These are phyloP conservation scores for Drosophila prostipennis DNA, from an alignment of 2,888 invertebrate genomes.

Conservation along the genomic window DNA sequence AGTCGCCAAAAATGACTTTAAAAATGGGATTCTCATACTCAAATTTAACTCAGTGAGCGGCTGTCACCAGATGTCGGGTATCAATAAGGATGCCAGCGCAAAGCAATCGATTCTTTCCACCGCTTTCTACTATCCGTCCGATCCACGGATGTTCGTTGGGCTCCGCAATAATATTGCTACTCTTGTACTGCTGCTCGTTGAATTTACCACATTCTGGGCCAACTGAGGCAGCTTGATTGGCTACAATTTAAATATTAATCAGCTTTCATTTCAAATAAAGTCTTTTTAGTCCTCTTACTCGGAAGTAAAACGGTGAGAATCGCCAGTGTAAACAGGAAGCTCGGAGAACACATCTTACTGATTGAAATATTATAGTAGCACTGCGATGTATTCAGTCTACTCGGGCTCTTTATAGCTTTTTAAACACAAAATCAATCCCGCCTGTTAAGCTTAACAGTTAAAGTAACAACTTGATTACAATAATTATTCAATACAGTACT, in stretches of 20 bases:
- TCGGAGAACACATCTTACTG: neutral
- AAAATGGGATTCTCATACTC: accelerated
- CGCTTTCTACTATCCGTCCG: neutral
- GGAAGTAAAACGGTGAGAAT: neutral
- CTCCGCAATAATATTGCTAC: neutral
- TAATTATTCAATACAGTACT: too few species aligned
- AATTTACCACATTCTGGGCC: slow-evolving; percentile 19
- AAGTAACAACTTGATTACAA: too few species aligned
- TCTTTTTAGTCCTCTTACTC: neutral
- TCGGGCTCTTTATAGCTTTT: too few species aligned
- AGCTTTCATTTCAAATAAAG: neutral
- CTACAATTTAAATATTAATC: neutral
- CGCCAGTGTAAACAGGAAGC: neutral
- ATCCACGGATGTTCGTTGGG: slow-evolving; percentile 32
- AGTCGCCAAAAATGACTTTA: slow-evolving; percentile 21
- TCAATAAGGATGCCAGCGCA: slow-evolving; percentile 20
- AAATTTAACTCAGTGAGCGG: slow-evolving; percentile 19
- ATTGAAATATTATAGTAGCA: too few species aligned
- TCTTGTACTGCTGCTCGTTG: slow-evolving; percentile 17
- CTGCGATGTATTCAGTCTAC: too few species aligned
- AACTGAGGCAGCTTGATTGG: neutral
- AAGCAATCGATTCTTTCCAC: neutral
- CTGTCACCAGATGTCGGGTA: slow-evolving; percentile 18
- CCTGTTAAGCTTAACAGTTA: too few species aligned
- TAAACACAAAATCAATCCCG: too few species aligned